Conservation (phyloP, 2,113 vertebrate species). For the human (Homo sapiens) region DNA sequence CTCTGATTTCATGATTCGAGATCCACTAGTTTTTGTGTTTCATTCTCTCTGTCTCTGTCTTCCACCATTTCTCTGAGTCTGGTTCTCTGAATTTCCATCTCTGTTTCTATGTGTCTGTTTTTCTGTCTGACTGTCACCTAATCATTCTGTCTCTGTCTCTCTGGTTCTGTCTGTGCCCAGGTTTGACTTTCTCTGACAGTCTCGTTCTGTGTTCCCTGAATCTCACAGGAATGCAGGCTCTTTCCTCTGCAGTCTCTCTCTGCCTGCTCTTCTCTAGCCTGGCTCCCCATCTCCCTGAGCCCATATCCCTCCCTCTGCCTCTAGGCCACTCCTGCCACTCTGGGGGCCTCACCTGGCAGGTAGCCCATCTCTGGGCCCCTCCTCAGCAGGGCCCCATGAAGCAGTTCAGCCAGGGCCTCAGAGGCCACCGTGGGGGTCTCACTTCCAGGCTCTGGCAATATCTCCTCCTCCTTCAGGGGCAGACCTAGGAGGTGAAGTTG, state of each 20-base stretch:
- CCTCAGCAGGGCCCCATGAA: conserved; percentile 90
- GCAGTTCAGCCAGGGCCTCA: conserved; percentile 85
- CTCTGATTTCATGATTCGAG: conserved; percentile 17
- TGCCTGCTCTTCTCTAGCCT: neutral
- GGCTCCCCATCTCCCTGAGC: neutral
- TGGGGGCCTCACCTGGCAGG: conserved; percentile 83
- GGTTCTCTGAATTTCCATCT: conserved; percentile 31
- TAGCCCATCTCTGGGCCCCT: conserved; percentile 87
- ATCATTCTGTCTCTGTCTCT: neutral
- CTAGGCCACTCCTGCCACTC: neutral
- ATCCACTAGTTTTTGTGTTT: neutral
- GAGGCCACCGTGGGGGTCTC: conserved; percentile 69
- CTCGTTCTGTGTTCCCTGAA: neutral
- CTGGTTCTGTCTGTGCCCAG: neutral
- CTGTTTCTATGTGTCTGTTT: neutral
- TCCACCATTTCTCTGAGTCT: neutral
- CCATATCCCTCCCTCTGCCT: neutral
- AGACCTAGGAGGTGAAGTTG: conserved; percentile 83
- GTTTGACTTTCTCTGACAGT: neutral
- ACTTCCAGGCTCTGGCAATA: conserved; percentile 66
- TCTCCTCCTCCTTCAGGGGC: conserved; percentile 82
- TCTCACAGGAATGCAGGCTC: neutral
- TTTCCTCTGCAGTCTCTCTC: neutral
- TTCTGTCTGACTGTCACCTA: neutral
- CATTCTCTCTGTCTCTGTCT: neutral